A percentile compares a stretch with the other conserved stretches of the same genome.
These are phyloP conservation scores for Damaliscus lunatus DNA, from an alignment of 2,113 vertebrate genomes.

Conservation along the genomic window DNA sequence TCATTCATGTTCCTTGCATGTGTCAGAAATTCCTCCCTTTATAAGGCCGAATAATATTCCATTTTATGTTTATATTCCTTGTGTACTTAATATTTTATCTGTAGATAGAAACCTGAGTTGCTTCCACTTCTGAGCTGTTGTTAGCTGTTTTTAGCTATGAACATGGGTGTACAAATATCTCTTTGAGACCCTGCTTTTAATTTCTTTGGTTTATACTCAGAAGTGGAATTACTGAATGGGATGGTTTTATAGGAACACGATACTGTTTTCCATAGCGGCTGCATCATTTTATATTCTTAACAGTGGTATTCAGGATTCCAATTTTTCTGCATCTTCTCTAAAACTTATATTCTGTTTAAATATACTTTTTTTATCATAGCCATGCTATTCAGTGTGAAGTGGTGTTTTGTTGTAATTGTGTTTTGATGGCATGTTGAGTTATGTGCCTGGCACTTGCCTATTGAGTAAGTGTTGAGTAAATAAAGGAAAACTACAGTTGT, in stretches of 20 bases:
- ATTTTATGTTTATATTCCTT: neutral
- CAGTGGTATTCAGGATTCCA: neutral
- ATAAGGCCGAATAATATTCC: neutral
- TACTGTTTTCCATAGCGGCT: neutral
- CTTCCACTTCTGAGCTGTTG: neutral
- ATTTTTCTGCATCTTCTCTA: neutral
- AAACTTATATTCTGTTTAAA: neutral
- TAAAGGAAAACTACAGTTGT: neutral
- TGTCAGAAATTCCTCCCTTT: neutral
- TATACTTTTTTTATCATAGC: neutral
- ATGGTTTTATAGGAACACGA: neutral
- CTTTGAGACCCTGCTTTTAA: neutral
- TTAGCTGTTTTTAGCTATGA: neutral
- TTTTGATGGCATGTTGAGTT: conserved; percentile 32
- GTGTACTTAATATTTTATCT: neutral
- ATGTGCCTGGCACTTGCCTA: neutral
- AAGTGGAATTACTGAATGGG: neutral
- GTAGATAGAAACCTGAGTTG: neutral
- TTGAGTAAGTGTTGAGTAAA: neutral
- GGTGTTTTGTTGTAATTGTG: neutral
- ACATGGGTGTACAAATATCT: neutral
- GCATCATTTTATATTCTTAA: neutral
- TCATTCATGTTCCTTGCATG: neutral
- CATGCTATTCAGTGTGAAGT: neutral
- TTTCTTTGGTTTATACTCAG: neutral